These are phyloP conservation scores for Oxygymnocypris stewartii DNA, from an alignment of 2,113 vertebrate species.

Conservation along the genomic window DNA sequence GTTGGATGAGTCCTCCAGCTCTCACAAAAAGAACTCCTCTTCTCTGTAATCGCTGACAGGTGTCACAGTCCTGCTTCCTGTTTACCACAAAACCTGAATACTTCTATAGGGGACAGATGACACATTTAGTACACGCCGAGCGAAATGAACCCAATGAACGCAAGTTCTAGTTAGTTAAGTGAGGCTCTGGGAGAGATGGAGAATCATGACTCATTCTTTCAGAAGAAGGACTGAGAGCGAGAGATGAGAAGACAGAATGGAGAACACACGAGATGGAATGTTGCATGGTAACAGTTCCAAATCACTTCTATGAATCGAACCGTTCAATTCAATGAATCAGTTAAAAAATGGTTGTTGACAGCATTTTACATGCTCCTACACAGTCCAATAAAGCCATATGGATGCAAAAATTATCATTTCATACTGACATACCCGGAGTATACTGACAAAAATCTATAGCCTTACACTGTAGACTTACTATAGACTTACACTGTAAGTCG, in stretches of 20 bases:
- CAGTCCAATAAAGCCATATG: not conserved
- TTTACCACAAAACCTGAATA: constrained; percentile 38
- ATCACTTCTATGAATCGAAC: not conserved
- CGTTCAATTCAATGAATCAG: not conserved
- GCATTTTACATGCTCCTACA: not conserved
- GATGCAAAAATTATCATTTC: not conserved
- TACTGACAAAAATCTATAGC: too few relatives aligned
- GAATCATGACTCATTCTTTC: not conserved
- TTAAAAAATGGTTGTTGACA: not conserved
- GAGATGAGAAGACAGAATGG: not conserved
- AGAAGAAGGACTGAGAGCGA: not conserved
- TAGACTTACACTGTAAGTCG: too few relatives aligned
- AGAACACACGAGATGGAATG: not conserved
- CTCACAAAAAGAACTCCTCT: constrained; percentile 60
- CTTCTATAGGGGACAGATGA: not conserved
- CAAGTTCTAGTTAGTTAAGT: not conserved
- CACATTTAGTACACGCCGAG: not conserved
- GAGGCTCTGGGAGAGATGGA: not conserved
- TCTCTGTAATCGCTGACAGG: constrained; percentile 70
- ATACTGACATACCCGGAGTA: too few relatives aligned
- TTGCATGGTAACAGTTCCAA: not conserved
- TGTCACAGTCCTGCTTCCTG: constrained; percentile 62
- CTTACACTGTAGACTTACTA: too few relatives aligned
- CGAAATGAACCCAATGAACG: not conserved
- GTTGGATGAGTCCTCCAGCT: constrained; percentile 55